These are phyloP conservation scores for Carassius auratus DNA, from an alignment of 2,113 vertebrate genomes.

Conservation along the genomic window DNA sequence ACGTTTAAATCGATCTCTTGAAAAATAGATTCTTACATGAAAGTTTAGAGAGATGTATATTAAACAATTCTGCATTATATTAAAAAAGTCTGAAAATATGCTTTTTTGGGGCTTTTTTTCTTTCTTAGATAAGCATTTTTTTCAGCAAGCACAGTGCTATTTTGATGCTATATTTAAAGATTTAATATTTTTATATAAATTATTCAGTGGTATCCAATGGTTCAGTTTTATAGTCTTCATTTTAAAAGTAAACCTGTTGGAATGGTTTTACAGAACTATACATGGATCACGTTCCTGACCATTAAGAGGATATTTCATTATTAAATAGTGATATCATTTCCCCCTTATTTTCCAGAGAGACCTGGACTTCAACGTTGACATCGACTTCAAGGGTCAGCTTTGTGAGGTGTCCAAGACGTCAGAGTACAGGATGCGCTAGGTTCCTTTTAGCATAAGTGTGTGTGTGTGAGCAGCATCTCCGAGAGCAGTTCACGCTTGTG, in stretches of 20 bases:
- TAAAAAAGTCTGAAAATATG: not conserved
- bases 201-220: no score
- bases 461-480: no score
- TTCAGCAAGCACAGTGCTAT: no score
- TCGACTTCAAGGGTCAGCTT: slow-evolving; percentile 93
- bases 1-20: not conserved
- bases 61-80: not conserved
- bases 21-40: no score
- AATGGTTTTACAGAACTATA: not conserved
- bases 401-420: slow-evolving; percentile 90
- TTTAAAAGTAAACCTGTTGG: not conserved
- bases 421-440: slow-evolving; percentile 91
- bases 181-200: no score
- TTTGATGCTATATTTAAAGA: no score
- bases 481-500: no score
- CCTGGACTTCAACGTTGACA: slow-evolving; percentile 90
- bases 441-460: slow-evolving; percentile 50
- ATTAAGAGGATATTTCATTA: not conserved
- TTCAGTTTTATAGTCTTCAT: not conserved
- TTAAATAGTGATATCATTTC: not conserved
- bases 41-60: not conserved
- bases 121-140: no score
- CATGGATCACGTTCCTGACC: not conserved
- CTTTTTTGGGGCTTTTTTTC: no score
- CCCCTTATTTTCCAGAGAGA: slow-evolving; percentile 78